These are phyloP conservation scores for Bothrops jararaca DNA, from an alignment of 2,113 vertebrate genomes.

Conservation along the genomic window DNA sequence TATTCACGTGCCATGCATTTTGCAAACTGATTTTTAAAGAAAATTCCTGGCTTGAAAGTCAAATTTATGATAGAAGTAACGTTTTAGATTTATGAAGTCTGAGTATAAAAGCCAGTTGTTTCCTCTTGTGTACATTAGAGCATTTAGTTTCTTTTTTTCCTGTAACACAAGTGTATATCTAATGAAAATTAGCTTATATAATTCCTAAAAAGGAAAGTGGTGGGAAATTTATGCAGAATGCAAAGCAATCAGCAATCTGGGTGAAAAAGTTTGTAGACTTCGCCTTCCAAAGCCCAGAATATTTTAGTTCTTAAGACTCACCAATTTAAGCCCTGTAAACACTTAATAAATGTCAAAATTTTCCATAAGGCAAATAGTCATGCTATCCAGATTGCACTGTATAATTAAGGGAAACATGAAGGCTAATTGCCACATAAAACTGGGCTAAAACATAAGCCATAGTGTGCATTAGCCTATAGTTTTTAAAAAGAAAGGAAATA, in stretches of 20 bases:
- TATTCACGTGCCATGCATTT: background rate
- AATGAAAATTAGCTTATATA: constrained; percentile 1
- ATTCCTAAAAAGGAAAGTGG: background rate
- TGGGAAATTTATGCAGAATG: constrained; percentile 12
- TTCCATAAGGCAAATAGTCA: background rate
- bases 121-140: background rate
- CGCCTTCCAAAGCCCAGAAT: background rate
- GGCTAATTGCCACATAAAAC: background rate
- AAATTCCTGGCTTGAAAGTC: background rate
- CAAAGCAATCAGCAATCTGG: background rate
- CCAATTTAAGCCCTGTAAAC: background rate
- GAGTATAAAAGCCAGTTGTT: background rate
- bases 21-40: background rate
- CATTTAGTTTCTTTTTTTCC: background rate
- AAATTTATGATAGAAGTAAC: background rate
- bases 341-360: background rate
- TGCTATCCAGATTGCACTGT: background rate
- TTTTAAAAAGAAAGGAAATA: background rate
- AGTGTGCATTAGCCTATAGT: background rate
- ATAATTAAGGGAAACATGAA: background rate
- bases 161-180: background rate
- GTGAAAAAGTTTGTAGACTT: background rate
- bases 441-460: background rate
- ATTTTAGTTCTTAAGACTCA: background rate
- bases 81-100: background rate